A percentile compares a stretch with the other conserved stretches of the same genome.
These are phyloP conservation scores for Trogon surrucura DNA, from an alignment of 2,113 vertebrate species.

Conservation along the genomic window DNA sequence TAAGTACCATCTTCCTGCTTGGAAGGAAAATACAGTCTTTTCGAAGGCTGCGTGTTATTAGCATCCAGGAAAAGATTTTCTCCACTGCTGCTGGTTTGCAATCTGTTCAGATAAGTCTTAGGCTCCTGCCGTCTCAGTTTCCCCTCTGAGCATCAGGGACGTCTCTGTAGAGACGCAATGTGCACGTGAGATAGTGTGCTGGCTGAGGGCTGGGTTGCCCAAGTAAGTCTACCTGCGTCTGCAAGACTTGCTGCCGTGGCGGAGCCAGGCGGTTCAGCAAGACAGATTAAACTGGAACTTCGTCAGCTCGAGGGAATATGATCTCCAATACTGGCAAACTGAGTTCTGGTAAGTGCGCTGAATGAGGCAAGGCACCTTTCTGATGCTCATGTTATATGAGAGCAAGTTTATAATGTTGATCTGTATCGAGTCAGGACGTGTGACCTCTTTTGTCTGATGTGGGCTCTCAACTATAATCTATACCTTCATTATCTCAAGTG, in stretches of 20 bases:
- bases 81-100: background rate
- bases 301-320: background rate
- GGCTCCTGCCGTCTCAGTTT: background rate
- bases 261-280: rapidly evolving
- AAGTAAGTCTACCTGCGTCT: background rate
- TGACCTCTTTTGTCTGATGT: constrained; percentile 6
- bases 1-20: background rate
- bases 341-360: constrained; percentile 7
- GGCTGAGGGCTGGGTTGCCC: background rate
- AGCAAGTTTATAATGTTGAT: constrained; percentile 3
- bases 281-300: background rate
- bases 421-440: background rate
- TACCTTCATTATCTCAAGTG: constrained; percentile 18
- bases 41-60: background rate
- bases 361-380: background rate
- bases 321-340: background rate
- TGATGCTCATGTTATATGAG: background rate
- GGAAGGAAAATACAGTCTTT: background rate
- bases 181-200: background rate
- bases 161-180: background rate
- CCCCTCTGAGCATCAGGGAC: background rate
- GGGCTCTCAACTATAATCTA: constrained; percentile 5
- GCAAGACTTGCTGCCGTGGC: background rate
- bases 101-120: background rate
- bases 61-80: background rate